Conservation (phyloP, 2,888 invertebrate species). For the Deilephila porcellus region DNA sequence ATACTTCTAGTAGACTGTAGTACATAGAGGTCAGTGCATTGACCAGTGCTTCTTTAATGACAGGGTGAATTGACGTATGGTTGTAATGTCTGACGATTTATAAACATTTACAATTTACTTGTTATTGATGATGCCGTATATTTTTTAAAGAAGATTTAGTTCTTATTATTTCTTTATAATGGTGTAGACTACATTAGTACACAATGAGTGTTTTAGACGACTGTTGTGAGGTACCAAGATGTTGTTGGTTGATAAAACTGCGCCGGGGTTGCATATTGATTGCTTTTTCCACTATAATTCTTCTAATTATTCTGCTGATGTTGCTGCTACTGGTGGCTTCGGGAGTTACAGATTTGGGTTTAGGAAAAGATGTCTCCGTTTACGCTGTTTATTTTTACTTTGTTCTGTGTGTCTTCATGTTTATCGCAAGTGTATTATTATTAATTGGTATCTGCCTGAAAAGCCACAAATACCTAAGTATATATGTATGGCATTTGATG, state of each 20-base stretch:
- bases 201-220: conserved; percentile 35
- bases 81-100: too few relatives aligned
- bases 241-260: conserved; percentile 36
- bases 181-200: background rate
- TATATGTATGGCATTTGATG: conserved; percentile 33
- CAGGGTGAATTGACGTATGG: too few relatives aligned
- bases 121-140: too few relatives aligned
- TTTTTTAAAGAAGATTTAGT: background rate
- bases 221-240: conserved; percentile 34
- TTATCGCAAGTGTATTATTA: conserved; percentile 26
- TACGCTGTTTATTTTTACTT: conserved; percentile 28
- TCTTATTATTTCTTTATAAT: background rate
- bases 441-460: background rate
- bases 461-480: background rate
- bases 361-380: conserved; percentile 14
- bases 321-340: conserved; percentile 8
- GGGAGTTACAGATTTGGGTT: conserved; percentile 11
- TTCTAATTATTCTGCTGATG: conserved; percentile 1
- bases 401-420: conserved; percentile 20
- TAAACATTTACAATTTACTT: too few relatives aligned
- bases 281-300: conserved; percentile 31
- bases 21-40: too few relatives aligned
- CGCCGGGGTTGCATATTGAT: conserved; percentile 34
- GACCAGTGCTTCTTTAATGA: too few relatives aligned
- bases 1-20: too few relatives aligned